Evolutionary conservation across 1,140 invertebrate genomes (phyloP), one percentile per base, ranked within the genome.

Genomic region (Eriocheir sinensis): DNA sequence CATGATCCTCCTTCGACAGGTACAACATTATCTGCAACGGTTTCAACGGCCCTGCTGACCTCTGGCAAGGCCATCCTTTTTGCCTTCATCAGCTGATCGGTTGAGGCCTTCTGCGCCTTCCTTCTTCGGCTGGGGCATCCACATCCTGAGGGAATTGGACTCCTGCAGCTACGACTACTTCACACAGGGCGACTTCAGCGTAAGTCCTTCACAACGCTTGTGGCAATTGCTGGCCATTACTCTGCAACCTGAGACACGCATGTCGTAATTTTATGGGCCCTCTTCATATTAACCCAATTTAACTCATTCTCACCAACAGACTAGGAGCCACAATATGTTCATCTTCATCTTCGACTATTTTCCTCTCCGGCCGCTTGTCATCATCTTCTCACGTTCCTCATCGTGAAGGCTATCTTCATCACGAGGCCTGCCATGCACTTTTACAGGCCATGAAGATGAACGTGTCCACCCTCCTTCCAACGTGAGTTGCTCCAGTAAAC

Each of bases 401-500:
- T 97, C 93, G 96, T 97, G 32, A 96, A 96, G 36, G 96, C 97
- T 32, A 97, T 97, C 53, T 96, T 96, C 9, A 96, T 32, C 97
- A 97, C 96, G 97, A 97, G 95, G 96, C 96, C 60, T n/a, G 96
- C 97, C 93, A 96, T 97, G 96, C 90, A 96, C 30, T n/a, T n/a
- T 96, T 96, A 89, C 96, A 97, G 93, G 97, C 97, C 21, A 96
- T 96, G 94, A 97, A 96, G 95, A 97, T 97, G 96, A 97, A 97
- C 95, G 96, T 97, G 27, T 96, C 96, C 17, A 96, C 96, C 27
- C 96, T 97, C 17, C 88, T 80, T 96, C 96, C n/a, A 96, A 96
- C 90, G 92, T 92, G 17, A 92, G 91, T 92, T 15, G 2, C 41
- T 8, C 48, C n/a, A n/a, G n/a, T n/a, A n/a, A n/a, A 15, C 34